Percentiles rank a stretch among this genome's conserved stretches.
Conservation (phyloP, 2,797 vertebrate species). For the Knipowitschia caucasica region DNA sequence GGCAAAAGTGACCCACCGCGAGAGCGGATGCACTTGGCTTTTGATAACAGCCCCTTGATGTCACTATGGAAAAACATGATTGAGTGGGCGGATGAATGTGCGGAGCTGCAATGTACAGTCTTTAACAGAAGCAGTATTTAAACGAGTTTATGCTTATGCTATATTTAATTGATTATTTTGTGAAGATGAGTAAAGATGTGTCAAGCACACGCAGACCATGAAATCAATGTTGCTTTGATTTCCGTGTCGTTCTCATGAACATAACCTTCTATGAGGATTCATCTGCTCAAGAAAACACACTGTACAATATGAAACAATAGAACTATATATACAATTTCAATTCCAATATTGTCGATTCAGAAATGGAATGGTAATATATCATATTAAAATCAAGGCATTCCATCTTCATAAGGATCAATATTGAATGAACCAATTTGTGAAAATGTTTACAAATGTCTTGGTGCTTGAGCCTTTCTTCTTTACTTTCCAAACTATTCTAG, state of each 20-base stretch:
- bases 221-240: slow-evolving; percentile 58
- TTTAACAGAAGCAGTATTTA: slow-evolving; percentile 57
- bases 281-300: slow-evolving; percentile 5
- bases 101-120: slow-evolving; percentile 27
- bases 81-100: slow-evolving; percentile 14
- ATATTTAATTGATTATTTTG: slow-evolving; percentile 66
- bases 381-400: background rate
- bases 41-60: slow-evolving; percentile 14
- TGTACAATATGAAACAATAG: no score
- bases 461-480: slow-evolving; percentile 10
- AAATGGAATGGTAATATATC: background rate
- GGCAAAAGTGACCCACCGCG: slow-evolving; percentile 22
- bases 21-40: slow-evolving; percentile 22
- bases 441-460: slow-evolving; percentile 31
- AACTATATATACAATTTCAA: no score
- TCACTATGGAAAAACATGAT: slow-evolving; percentile 15
- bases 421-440: slow-evolving; percentile 8
- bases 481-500: slow-evolving; percentile 9
- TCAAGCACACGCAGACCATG: slow-evolving; percentile 71
- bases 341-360: background rate
- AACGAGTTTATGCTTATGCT: slow-evolving; percentile 38
- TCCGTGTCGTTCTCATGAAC: slow-evolving; percentile 47
- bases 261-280: slow-evolving; percentile 28
- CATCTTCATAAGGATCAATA: background rate
- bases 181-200: slow-evolving; percentile 68